These are phyloP conservation scores for Yponomeuta cagnagella DNA, from an alignment of 2,888 invertebrate genomes.

Conservation along the genomic window DNA sequence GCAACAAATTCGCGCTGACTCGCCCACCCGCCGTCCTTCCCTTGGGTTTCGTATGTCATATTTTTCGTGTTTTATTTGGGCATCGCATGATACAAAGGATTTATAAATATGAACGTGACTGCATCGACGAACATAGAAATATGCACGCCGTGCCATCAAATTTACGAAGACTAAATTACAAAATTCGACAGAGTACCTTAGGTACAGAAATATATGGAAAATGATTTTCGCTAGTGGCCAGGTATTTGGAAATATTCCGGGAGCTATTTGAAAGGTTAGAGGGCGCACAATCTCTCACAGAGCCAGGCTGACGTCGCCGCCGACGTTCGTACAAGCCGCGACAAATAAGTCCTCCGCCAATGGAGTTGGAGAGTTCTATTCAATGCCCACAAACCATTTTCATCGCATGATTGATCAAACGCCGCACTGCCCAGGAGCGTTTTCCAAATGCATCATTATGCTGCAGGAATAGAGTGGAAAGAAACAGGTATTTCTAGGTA, in stretches of 20 bases:
- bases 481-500: conserved; percentile 9
- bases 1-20: conserved; percentile 70
- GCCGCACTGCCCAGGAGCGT: conserved; percentile 20
- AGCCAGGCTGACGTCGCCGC: conserved; percentile 32
- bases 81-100: too few relatives aligned
- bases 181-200: not conserved
- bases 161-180: not conserved
- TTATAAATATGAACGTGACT: too few relatives aligned
- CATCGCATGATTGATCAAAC: conserved; percentile 70
- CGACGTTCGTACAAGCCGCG: conserved; percentile 44
- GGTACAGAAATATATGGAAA: not conserved
- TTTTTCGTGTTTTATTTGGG: conserved; percentile 8
- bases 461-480: conserved; percentile 25
- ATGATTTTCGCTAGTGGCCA: not conserved
- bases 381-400: conserved; percentile 62
- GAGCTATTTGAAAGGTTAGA: conserved; percentile 53
- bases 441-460: conserved; percentile 50
- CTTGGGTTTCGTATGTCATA: conserved; percentile 2
- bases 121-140: not conserved
- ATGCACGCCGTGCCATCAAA: not conserved
- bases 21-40: conserved; percentile 2
- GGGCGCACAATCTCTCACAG: conserved; percentile 50
- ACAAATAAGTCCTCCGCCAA: conserved; percentile 58
- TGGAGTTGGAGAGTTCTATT: conserved; percentile 52
- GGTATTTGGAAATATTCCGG: conserved; percentile 9